phyloP scores from a whole-genome alignment of 2,888 invertebrate species.

The Troides oblongomaculatus region DNA sequence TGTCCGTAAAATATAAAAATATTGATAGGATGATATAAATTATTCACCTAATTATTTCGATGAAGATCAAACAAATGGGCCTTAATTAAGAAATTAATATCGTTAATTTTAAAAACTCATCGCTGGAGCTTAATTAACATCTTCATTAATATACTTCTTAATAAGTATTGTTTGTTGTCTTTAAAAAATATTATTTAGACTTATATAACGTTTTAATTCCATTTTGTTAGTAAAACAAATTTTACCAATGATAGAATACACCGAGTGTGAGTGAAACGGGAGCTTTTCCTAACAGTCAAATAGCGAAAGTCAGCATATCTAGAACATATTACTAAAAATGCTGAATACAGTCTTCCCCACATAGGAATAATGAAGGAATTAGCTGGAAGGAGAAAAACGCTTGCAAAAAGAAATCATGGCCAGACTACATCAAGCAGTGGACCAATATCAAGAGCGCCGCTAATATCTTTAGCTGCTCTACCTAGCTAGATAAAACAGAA shows the following conservation, averaged over 20 bases:
- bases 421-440: too few relatives aligned
- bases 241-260: not conserved
- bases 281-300: too few relatives aligned
- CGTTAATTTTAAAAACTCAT: constrained; percentile 25
- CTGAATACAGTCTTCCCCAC: too few relatives aligned
- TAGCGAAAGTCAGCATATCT: too few relatives aligned
- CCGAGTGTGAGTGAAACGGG: too few relatives aligned
- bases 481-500: too few relatives aligned
- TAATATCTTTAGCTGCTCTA: too few relatives aligned
- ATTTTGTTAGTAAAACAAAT: not conserved
- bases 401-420: too few relatives aligned
- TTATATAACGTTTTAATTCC: not conserved
- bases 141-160: constrained; percentile 14
- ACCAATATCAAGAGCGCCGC: too few relatives aligned
- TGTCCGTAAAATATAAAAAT: not conserved
- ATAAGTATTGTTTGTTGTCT: constrained; percentile 22
- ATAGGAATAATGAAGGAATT: too few relatives aligned
- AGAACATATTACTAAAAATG: too few relatives aligned
- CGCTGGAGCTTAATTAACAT: constrained; percentile 22
- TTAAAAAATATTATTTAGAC: not conserved
- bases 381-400: too few relatives aligned
- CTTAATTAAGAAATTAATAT: constrained; percentile 21
- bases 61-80: constrained; percentile 21
- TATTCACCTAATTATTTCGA: constrained; percentile 22
- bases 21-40: constrained; percentile 1